phyloP scores from a whole-genome alignment of 1,140 invertebrate species.

The Sarcophaga bullata region DNA sequence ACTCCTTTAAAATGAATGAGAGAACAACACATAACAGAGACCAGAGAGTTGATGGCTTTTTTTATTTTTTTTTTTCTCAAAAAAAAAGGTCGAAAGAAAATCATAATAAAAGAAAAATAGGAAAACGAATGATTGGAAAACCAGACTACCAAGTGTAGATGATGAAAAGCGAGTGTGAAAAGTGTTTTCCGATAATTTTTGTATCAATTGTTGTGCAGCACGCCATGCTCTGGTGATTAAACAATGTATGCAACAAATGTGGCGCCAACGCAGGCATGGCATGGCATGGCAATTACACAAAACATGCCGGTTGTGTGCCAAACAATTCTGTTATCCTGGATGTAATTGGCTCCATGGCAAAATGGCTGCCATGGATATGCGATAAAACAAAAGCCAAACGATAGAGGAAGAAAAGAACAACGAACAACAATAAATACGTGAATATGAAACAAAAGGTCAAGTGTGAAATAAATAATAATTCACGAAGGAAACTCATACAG shows the following conservation, averaged over 20 bases:
- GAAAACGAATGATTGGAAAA: too few relatives aligned
- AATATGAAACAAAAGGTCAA: not conserved
- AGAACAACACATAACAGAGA: not conserved
- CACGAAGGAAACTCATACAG: not conserved
- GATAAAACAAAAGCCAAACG: not conserved
- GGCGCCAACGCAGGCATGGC: too few relatives aligned
- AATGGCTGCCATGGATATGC: slow-evolving; percentile 15
- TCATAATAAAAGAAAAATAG: too few relatives aligned
- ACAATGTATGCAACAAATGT: too few relatives aligned
- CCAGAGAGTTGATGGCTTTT: not conserved
- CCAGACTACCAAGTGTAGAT: too few relatives aligned
- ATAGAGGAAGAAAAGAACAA: not conserved
- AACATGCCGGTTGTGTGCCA: not conserved
- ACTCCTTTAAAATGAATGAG: not conserved
- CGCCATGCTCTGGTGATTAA: too few relatives aligned
- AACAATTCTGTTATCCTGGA: slow-evolving; percentile 15
- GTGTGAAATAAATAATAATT: not conserved
- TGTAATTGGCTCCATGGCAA: slow-evolving; percentile 15
- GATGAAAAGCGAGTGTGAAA: too few relatives aligned
- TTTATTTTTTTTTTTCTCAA: too few relatives aligned
- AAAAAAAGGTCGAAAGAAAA: too few relatives aligned
- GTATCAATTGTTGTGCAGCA: too few relatives aligned
- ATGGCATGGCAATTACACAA: not conserved
- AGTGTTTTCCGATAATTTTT: too few relatives aligned
- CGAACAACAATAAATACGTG: not conserved